phyloP scores from a whole-genome alignment of 2,113 vertebrate species.

The Hystrix brachyura region DNA sequence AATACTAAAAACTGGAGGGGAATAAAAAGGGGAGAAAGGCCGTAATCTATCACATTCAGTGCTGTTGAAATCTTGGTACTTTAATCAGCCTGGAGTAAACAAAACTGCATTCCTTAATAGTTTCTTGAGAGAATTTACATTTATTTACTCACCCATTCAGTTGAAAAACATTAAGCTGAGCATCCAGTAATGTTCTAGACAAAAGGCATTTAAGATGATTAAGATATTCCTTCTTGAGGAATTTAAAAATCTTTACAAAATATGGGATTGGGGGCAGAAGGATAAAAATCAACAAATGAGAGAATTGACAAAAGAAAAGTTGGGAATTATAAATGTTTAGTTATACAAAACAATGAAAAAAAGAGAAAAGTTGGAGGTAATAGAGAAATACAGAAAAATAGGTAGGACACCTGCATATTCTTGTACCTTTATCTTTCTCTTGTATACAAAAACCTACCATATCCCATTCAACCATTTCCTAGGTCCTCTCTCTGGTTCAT shows the following conservation, averaged over 20 bases:
- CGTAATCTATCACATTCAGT: constrained; percentile 79
- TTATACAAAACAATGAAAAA: neutral
- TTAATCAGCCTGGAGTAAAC: neutral
- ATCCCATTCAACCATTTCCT: neutral
- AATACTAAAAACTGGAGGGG: constrained; percentile 66
- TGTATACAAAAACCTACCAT: neutral
- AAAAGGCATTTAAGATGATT: neutral
- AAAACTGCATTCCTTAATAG: neutral
- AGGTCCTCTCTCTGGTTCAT: neutral
- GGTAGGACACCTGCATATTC: neutral
- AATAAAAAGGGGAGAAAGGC: neutral
- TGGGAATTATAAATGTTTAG: constrained; percentile 32
- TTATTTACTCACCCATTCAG: constrained; percentile 29
- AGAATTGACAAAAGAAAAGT: neutral
- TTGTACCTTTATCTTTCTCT: neutral
- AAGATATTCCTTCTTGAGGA: neutral
- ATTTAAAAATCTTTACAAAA: neutral
- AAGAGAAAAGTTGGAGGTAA: neutral
- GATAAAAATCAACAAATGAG: constrained; percentile 26
- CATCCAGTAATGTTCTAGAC: constrained; percentile 17
- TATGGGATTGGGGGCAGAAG: neutral
- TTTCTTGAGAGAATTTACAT: constrained; percentile 27
- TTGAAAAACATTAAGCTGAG: constrained; percentile 15
- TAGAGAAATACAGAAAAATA: neutral
- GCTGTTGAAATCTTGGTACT: constrained; percentile 86